phyloP scores from a whole-genome alignment of 2,888 invertebrate genomes.

The Phengaris arion region DNA sequence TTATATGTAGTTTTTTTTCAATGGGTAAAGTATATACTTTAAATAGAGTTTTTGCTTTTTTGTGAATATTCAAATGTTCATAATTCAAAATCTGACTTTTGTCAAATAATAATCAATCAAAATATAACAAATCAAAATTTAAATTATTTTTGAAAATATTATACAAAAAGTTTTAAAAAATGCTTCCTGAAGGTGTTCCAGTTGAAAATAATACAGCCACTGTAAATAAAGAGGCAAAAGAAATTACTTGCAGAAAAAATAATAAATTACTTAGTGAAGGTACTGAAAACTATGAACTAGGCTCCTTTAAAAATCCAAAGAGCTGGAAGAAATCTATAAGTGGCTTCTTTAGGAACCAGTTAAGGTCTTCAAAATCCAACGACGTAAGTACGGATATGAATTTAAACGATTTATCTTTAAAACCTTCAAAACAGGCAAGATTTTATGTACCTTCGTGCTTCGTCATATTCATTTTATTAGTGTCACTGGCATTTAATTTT shows the following conservation, averaged over 20 bases:
- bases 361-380: constrained; percentile 68
- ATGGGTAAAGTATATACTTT: no score
- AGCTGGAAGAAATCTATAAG: constrained; percentile 73
- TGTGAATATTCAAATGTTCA: no score
- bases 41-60: no score
- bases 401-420: no score
- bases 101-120: no score
- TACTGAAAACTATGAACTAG: constrained; percentile 55
- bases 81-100: no score
- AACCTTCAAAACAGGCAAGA: no score
- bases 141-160: constrained; percentile 37
- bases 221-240: constrained; percentile 52
- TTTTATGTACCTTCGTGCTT: no score
- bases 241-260: constrained; percentile 50
- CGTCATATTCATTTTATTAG: no score
- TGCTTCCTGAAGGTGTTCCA: constrained; percentile 65
- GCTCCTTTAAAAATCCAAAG: constrained; percentile 62
- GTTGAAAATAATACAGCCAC: constrained; percentile 51
- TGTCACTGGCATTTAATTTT: constrained; percentile 23
- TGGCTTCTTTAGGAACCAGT: constrained; percentile 68
- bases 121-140: no score
- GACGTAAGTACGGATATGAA: constrained; percentile 53
- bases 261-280: constrained; percentile 57
- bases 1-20: no score
- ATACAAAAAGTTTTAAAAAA: constrained; percentile 51